A percentile compares a stretch with the other conserved stretches of the same genome.
These are phyloP conservation scores for Tipula vernalis DNA, from an alignment of 2,888 invertebrate genomes.

Conservation along the genomic window DNA sequence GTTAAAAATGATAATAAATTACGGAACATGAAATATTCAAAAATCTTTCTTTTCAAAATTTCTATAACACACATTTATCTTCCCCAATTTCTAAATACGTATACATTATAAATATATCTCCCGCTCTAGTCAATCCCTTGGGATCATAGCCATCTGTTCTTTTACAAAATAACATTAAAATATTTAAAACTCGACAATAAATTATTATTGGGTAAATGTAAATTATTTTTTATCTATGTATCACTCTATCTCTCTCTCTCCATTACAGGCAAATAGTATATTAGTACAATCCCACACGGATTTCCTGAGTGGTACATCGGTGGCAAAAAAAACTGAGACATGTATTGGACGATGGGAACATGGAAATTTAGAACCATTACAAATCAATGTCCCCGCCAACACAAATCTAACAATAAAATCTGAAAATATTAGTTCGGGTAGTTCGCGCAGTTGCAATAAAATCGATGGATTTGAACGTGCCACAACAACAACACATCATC, in stretches of 20 bases:
- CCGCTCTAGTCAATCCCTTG: neutral
- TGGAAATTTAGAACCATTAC: slow-evolving; percentile 19
- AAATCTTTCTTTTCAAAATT: no score
- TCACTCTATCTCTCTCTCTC: neutral
- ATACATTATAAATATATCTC: neutral
- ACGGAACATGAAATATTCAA: no score
- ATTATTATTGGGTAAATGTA: neutral
- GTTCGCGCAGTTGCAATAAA: slow-evolving; percentile 15
- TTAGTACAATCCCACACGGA: slow-evolving; percentile 22
- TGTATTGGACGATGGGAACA: slow-evolving; percentile 20
- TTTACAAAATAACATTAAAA: neutral
- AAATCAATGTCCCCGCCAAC: slow-evolving; percentile 19
- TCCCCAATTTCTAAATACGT: neutral
- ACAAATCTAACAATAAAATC: slow-evolving; percentile 19
- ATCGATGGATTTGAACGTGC: slow-evolving; percentile 13
- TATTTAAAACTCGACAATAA: neutral
- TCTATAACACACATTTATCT: neutral
- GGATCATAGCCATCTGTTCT: neutral
- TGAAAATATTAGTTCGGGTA: slow-evolving; percentile 19
- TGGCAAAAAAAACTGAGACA: slow-evolving; percentile 20
- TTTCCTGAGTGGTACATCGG: slow-evolving; percentile 18
- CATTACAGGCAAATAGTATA: slow-evolving; percentile 20
- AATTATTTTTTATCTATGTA: neutral
- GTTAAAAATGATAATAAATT: no score
- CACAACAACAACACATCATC: slow-evolving; percentile 10